Base-by-base conservation (phyloP, 2,888 invertebrate species). In the Dicranocentrus wangi region DNA sequence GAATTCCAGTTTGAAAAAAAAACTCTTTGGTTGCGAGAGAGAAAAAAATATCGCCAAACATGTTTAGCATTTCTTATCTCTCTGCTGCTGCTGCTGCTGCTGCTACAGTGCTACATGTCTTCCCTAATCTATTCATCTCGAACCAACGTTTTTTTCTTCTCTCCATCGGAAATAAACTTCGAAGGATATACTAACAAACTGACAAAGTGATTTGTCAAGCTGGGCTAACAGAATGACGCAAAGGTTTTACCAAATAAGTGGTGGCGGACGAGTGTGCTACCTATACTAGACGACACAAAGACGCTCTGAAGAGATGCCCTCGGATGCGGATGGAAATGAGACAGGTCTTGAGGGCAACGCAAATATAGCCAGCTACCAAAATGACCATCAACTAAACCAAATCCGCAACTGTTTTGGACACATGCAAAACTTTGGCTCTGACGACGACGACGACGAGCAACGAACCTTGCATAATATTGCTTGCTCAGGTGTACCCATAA, bases 311-410 rank as follows among this genome's bases (percentile, higher is more conserved):
- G 5, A 13, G 17, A 15, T 61, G 61, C 27, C 32, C 43, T 21
- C 65, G 25, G 65, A 65, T 65, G 65, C 23, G 65, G 43, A 65
- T 65, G 65, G 65, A 65, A 43, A 65, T 42, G 43, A 65, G 42
- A 42, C 65, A 65, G 43, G 65, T 43, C 43, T 43, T 43, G 65
- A 65, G 43, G 43, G 61, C 61, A 65, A 65, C 13, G 25, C 43
- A 65, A 25, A 65, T 25, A 65, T 21, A 55, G 23, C 7, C 17
- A 21, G 28, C 17, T 28, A 32, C 32, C 15, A 32, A n/a, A 32
- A 21, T 61, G 61, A 17, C 61, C 61, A 61, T 61, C 61, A 61
- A 32, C 61, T 28, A 32, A 28, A 32, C 61, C 32, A 61, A 61
- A 61, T 32, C 32, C 28, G 32, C 17, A 61, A 13, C 28, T 32